Percentiles rank a stretch among this genome's conserved stretches.
Evolutionary conservation across 2,888 invertebrate genomes (phyloP).

Genomic region (Timandra comae): DNA sequence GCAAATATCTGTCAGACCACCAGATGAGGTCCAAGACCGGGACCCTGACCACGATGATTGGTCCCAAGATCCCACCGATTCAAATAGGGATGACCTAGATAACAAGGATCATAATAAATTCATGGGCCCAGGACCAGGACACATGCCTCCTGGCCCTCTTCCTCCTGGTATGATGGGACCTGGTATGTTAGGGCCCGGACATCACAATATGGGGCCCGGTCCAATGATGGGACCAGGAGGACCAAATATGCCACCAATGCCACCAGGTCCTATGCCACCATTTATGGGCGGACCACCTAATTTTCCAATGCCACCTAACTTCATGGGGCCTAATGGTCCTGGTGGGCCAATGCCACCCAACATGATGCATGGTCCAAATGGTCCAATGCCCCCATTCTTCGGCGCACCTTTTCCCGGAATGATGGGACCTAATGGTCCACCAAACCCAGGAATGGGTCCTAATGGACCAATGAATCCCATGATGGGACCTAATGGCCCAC

Average conservation of each 20-base stretch:
- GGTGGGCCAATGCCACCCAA: slow-evolving; percentile 43
- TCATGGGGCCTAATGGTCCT: slow-evolving; percentile 59
- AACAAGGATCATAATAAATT: slow-evolving; percentile 28
- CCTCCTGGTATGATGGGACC: slow-evolving; percentile 27
- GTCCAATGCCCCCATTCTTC: slow-evolving; percentile 46
- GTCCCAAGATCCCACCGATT: slow-evolving; percentile 40
- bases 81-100: slow-evolving; percentile 31
- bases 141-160: slow-evolving; percentile 32
- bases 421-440: slow-evolving; percentile 32
- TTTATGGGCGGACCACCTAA: slow-evolving; percentile 57
- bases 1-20: slow-evolving; percentile 54
- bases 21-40: slow-evolving; percentile 36
- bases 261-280: slow-evolving; percentile 15
- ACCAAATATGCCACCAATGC: slow-evolving; percentile 23
- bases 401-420: slow-evolving; percentile 31
- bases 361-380: slow-evolving; percentile 39
- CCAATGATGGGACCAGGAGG: slow-evolving; percentile 34
- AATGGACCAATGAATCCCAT: slow-evolving; percentile 12
- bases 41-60: slow-evolving; percentile 43
- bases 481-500: slow-evolving; percentile 19
- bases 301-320: slow-evolving; percentile 58
- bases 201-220: slow-evolving; percentile 24
- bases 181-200: slow-evolving; percentile 22
- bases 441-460: slow-evolving; percentile 34
- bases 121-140: slow-evolving; percentile 19